Evolutionary conservation across 2,888 invertebrate species (phyloP).

Genomic region (Belgica antarctica): DNA sequence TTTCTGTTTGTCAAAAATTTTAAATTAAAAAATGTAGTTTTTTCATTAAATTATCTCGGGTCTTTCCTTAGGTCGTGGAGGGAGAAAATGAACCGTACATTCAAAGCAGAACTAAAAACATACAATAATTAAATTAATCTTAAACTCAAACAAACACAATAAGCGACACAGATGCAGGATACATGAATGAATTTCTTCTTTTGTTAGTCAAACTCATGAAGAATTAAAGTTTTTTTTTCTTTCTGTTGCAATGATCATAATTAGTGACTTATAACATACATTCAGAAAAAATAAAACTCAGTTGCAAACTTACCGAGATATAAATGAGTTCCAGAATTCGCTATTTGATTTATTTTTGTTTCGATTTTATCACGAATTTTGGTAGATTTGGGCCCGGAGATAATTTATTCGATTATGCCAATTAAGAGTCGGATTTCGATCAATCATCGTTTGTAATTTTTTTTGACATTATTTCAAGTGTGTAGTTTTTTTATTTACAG

Average conservation of each 20-base stretch:
- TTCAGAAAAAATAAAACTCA: conserved; percentile 27
- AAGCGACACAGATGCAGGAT: conserved; percentile 43
- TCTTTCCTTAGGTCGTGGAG: conserved; percentile 19
- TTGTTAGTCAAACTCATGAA: background rate
- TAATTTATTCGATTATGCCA: conserved; percentile 4
- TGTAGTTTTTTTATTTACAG: conserved; percentile 24
- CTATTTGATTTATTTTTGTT: conserved; percentile 58
- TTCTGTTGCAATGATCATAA: background rate
- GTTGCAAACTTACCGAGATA: conserved; percentile 86
- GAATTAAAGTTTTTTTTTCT: background rate
- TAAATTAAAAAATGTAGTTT: too few relatives aligned
- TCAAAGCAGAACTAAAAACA: conserved; percentile 4
- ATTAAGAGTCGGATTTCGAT: background rate
- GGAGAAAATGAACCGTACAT: background rate
- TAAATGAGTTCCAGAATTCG: conserved; percentile 98
- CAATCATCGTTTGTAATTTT: background rate
- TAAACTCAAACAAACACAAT: conserved; percentile 29
- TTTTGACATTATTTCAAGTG: background rate
- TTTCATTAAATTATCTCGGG: too few relatives aligned
- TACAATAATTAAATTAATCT: conserved; percentile 20
- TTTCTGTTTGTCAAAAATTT: too few relatives aligned
- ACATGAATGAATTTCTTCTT: conserved; percentile 23
- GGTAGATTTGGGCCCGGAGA: background rate
- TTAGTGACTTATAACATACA: conserved; percentile 23
- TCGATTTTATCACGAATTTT: conserved; percentile 14